phyloP scores from a whole-genome alignment of 1,140 invertebrate species.

The Ylistrum balloti region DNA sequence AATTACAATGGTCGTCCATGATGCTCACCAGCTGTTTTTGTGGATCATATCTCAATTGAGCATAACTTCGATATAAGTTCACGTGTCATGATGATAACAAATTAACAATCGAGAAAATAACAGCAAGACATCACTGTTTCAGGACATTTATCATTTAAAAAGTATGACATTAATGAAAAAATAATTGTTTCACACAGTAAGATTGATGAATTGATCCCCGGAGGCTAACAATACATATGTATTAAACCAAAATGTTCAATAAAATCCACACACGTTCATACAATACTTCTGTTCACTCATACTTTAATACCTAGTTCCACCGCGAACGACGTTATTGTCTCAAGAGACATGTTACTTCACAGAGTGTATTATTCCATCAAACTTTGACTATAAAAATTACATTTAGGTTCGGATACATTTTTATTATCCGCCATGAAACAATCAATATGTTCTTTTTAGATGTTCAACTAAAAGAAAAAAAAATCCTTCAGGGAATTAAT shows the following conservation, averaged over 20 bases:
- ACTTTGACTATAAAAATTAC: too few relatives aligned
- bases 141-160: background rate
- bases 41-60: background rate
- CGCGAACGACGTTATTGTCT: background rate
- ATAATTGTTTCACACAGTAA: background rate
- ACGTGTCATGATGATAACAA: background rate
- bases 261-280: background rate
- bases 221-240: background rate
- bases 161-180: background rate
- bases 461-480: background rate
- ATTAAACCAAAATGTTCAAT: background rate
- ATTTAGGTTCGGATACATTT: background rate
- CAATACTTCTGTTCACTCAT: background rate
- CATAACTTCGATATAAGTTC: background rate
- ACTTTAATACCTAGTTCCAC: background rate
- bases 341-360: background rate
- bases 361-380: background rate
- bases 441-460: background rate
- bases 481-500: too few relatives aligned
- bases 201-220: background rate
- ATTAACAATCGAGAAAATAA: background rate
- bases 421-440: background rate
- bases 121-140: background rate
- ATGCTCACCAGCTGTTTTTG: background rate
- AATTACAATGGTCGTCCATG: background rate